A percentile compares a stretch with the other conserved stretches of the same genome.
These are phyloP conservation scores for Dicranocentrus wangi DNA, from an alignment of 2,888 invertebrate genomes.

Conservation along the genomic window DNA sequence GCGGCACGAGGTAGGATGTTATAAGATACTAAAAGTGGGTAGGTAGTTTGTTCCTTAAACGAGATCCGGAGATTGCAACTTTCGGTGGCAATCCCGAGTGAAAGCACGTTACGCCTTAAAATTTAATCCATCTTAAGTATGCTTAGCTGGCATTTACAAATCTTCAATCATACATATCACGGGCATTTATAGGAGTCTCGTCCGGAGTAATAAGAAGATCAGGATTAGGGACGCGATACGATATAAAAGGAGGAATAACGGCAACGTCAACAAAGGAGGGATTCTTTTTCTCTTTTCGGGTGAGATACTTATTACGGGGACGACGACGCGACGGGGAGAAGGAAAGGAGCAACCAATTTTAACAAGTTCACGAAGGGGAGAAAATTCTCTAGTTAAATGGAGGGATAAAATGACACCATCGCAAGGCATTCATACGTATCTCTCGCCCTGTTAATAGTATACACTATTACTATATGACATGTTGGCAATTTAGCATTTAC, in stretches of 20 bases:
- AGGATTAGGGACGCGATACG: conserved; percentile 9
- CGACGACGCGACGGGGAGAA: too few species aligned
- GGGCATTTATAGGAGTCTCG: too few species aligned
- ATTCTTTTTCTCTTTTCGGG: conserved; percentile 1
- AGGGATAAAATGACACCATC: conserved; percentile 31
- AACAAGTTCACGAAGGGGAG: conserved; percentile 23
- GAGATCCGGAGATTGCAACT: too few species aligned
- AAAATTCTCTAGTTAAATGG: conserved; percentile 16
- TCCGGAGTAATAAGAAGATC: conserved; percentile 6
- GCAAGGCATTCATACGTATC: conserved; percentile 19
- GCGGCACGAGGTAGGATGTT: too few species aligned
- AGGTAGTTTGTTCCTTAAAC: too few species aligned
- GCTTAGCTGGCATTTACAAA: conserved; percentile 21
- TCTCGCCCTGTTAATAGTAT: background rate
- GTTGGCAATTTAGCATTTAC: conserved; percentile 17
- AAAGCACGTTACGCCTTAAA: conserved; percentile 14
- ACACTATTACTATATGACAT: conserved; percentile 6
- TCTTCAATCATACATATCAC: conserved; percentile 4
- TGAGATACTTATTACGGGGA: background rate
- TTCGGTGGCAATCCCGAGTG: too few species aligned
- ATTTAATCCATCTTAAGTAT: conserved; percentile 25
- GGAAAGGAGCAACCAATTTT: conserved; percentile 12
- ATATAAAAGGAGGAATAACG: background rate
- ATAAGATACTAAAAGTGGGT: too few species aligned
- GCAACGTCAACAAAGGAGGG: background rate